These are phyloP conservation scores for Zaprionus tsacasi DNA, from an alignment of 1,140 invertebrate genomes.

Conservation along the genomic window DNA sequence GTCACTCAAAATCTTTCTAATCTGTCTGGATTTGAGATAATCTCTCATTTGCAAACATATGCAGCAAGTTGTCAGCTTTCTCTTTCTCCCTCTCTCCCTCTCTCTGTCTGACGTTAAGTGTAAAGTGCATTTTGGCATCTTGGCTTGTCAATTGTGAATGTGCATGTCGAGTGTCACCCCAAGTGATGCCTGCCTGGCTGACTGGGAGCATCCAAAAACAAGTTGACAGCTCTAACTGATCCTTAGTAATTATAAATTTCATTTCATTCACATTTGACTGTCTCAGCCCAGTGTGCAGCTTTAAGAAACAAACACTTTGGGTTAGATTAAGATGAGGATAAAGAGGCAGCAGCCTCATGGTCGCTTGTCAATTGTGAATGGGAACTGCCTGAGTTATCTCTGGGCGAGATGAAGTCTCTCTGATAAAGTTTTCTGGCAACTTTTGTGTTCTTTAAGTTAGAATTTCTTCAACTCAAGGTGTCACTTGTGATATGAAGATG, in stretches of 20 bases:
- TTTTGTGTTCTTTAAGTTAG: not conserved
- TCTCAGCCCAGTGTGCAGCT: not conserved
- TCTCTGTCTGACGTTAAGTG: not conserved
- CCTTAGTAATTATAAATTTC: constrained; percentile 2
- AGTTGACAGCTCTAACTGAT: not conserved
- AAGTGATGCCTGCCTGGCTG: not conserved
- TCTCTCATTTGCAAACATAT: not conserved
- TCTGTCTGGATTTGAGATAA: not conserved
- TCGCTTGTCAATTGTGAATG: not conserved
- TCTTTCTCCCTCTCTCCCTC: not conserved
- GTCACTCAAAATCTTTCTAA: not conserved
- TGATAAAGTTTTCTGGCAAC: not conserved
- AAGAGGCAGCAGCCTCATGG: not conserved
- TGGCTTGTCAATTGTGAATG: constrained; percentile 3
- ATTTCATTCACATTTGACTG: not conserved
- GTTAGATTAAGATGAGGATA: not conserved
- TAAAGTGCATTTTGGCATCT: not conserved
- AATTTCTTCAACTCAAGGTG: not conserved
- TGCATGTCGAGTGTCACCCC: not conserved
- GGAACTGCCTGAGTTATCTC: not conserved
- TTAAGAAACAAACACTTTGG: not conserved
- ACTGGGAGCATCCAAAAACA: not conserved
- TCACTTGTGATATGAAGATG: not conserved
- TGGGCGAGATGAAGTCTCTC: not conserved
- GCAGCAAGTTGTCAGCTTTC: not conserved